phyloP scores from a whole-genome alignment of 2,888 invertebrate genomes.

The Theristus sp. region DNA sequence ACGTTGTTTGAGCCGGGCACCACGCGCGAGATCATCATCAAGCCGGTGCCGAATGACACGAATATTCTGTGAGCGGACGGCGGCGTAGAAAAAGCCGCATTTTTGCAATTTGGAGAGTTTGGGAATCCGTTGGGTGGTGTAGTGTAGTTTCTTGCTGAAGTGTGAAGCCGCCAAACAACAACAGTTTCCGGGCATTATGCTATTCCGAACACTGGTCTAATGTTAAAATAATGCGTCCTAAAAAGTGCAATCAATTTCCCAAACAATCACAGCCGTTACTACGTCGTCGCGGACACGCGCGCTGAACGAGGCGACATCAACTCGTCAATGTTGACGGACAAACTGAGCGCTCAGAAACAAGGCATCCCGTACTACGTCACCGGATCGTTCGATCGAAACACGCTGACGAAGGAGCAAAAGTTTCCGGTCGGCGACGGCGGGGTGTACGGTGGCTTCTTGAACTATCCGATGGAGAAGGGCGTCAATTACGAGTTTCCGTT shows the following conservation, averaged over 20 bases:
- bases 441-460: slow-evolving; percentile 27
- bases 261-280: slow-evolving; percentile 21
- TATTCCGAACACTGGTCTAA: too few relatives aligned
- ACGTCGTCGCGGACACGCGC: slow-evolving; percentile 27
- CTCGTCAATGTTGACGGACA: slow-evolving; percentile 26
- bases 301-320: slow-evolving; percentile 27
- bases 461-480: slow-evolving; percentile 26
- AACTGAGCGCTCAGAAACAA: slow-evolving; percentile 23
- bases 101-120: too few relatives aligned
- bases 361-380: slow-evolving; percentile 27
- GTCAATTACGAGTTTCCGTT: slow-evolving; percentile 6
- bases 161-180: too few relatives aligned
- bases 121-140: too few relatives aligned
- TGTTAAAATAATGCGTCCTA: too few relatives aligned
- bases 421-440: slow-evolving; percentile 24
- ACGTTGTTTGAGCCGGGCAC: slow-evolving; percentile 23
- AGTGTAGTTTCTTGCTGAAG: too few relatives aligned
- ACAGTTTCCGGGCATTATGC: too few relatives aligned
- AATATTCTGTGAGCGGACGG: slow-evolving; percentile 1
- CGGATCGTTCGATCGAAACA: slow-evolving; percentile 24
- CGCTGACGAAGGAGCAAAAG: slow-evolving; percentile 13
- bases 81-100: too few relatives aligned
- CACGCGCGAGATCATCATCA: slow-evolving; percentile 20
- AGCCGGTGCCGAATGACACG: slow-evolving; percentile 12
- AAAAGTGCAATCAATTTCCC: too few relatives aligned